phyloP scores from a whole-genome alignment of 2,113 vertebrate species.

The Crotophaga sulcirostris region DNA sequence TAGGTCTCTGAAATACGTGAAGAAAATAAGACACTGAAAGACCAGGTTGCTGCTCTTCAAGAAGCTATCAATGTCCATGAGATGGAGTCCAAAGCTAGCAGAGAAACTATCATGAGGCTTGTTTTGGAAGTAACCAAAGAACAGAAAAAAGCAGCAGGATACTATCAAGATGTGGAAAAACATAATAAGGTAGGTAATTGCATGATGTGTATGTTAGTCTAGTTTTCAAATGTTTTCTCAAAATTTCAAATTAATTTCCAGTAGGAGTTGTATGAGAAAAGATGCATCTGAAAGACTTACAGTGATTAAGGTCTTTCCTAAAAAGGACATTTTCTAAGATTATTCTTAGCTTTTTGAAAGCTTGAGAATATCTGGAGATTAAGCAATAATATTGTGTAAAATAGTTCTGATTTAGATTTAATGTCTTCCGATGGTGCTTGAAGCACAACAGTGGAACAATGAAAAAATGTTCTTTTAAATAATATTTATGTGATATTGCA shows the following conservation, averaged over 20 bases:
- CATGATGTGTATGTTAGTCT: neutral
- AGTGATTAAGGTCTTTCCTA: neutral
- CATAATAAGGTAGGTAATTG: constrained; percentile 77
- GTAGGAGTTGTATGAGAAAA: neutral
- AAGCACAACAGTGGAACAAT: neutral
- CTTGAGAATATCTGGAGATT: neutral
- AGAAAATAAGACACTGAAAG: constrained; percentile 76
- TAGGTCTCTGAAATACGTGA: constrained; percentile 75
- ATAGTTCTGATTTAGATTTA: neutral
- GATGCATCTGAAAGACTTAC: neutral
- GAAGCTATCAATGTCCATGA: constrained; percentile 80
- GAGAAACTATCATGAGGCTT: constrained; percentile 85
- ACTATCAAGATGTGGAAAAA: constrained; percentile 68
- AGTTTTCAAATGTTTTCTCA: neutral
- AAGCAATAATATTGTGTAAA: neutral
- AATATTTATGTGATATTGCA: neutral
- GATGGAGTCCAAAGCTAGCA: constrained; percentile 86
- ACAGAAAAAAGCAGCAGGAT: constrained; percentile 72
- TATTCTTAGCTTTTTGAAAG: neutral
- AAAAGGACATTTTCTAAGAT: neutral
- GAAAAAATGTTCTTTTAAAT: neutral
- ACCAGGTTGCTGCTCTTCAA: constrained; percentile 75
- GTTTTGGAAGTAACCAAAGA: constrained; percentile 82
- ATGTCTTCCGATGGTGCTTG: neutral
- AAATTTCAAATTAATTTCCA: neutral